Evolutionary conservation across 2,888 invertebrate genomes (phyloP), one percentile per base, ranked within the genome.

Genomic region (Leptopilina myrica): DNA sequence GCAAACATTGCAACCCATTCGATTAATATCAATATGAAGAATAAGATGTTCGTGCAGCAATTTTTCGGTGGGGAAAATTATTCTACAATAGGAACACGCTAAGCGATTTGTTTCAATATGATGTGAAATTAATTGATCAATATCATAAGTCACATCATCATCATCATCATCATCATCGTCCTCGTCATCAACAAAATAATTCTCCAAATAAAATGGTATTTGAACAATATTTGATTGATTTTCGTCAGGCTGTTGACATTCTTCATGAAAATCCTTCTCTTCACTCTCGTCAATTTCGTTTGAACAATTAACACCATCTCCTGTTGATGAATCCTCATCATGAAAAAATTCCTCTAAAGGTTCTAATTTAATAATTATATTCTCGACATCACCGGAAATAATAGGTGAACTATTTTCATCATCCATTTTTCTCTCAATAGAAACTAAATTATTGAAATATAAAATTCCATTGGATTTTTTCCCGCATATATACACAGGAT

Each of bases 191-290:
- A 77, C 65, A 76, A 84, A 84, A 64, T 84, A 84, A 77, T 78
- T 84, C 46, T 84, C 84, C 40, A 84, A 62, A 75, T 79, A 82
- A 80, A 84, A 84, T 15, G 84, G 84, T n/a, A 81, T 80, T 80
- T 84, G 79, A 56, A 84, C 76, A 78, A 79, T 49, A 78, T 81
- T 75, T 64, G 79, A 64, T 14, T 79, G 67, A 75, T 79, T 78
- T 80, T 80, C 81, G 56, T 80, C 84, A 43, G 81, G 8, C 49
- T 78, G 77, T 20, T 77, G 66, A 78, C 43, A 80, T 49, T 76
- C 78, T 11, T 77, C 77, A 20, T 33, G 11, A 15, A 20, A 20
- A 64, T 67, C 7, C 14, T 81, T 77, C 40, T 20, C 12, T 26
- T 79, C 64, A 4, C 64, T 75, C 56, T 78, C 79, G 12, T 79